Evolutionary conservation across 2,113 vertebrate species (phyloP).

Genomic region (Mus pahari): DNA sequence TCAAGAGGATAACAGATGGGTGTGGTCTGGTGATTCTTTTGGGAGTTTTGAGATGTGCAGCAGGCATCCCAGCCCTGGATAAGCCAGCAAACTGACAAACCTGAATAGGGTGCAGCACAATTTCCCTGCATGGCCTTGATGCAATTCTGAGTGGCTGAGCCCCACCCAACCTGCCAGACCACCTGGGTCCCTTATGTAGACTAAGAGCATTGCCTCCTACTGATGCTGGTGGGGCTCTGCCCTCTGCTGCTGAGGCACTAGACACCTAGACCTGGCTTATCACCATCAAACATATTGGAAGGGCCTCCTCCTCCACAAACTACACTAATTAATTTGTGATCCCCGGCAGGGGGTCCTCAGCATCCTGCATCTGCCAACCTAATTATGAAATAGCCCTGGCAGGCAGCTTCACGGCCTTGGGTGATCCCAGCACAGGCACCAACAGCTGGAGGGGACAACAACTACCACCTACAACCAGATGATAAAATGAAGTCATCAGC

Average conservation of each 20-base stretch:
- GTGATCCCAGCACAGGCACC: not conserved
- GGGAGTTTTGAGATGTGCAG: not conserved
- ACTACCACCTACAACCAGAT: not conserved
- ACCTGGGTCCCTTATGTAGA: not conserved
- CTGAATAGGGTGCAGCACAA: not conserved
- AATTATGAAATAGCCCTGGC: slow-evolving; percentile 85
- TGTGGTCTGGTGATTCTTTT: slow-evolving; percentile 50
- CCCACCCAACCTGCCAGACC: not conserved
- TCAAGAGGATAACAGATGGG: slow-evolving; percentile 43
- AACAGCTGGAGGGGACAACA: slow-evolving; percentile 58
- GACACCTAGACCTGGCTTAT: not conserved
- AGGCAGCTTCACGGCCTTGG: not conserved
- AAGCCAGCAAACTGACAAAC: not conserved
- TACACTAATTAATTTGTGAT: slow-evolving; percentile 87
- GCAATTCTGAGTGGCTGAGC: not conserved
- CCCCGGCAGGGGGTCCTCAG: slow-evolving; percentile 78
- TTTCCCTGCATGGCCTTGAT: not conserved
- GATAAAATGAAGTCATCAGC: not conserved
- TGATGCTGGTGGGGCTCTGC: not conserved
- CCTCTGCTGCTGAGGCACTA: not conserved
- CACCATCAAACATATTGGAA: not conserved
- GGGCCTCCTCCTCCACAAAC: slow-evolving; percentile 4
- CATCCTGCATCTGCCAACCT: slow-evolving; percentile 82
- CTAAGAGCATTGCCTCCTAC: not conserved
- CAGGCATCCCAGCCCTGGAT: not conserved